Conservation (phyloP, 2,888 invertebrate species). For the Smittia sp. region DNA sequence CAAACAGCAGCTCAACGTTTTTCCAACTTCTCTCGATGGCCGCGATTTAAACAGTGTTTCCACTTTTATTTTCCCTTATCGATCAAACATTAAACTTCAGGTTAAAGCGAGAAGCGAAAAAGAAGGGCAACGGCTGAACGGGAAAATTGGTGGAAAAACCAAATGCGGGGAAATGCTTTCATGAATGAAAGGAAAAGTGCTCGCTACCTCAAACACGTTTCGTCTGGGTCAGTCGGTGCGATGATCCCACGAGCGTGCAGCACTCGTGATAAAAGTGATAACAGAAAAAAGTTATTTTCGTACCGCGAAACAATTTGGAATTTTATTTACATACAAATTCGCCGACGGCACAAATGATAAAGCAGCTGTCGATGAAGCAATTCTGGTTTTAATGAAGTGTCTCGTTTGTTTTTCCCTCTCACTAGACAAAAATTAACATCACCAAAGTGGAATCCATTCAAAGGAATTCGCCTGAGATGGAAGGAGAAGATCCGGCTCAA, state of each 20-base stretch:
- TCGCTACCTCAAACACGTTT: no score
- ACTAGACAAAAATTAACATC: slow-evolving; percentile 96
- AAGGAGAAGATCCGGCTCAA: slow-evolving; percentile 99
- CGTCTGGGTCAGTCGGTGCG: no score
- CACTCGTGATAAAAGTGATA: no score
- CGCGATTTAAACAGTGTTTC: neutral
- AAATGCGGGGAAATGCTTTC: no score
- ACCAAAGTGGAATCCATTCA: slow-evolving; percentile 99
- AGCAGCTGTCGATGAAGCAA: neutral
- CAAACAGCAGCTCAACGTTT: neutral
- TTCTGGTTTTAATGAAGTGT: neutral
- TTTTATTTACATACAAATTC: no score
- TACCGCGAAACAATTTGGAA: no score
- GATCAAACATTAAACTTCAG: slow-evolving; percentile 12
- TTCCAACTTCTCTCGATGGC: neutral
- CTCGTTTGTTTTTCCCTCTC: neutral
- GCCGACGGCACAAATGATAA: neutral
- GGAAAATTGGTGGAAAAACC: no score
- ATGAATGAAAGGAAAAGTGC: no score
- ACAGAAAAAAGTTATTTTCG: no score
- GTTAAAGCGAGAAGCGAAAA: neutral
- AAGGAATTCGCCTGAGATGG: slow-evolving; percentile 94
- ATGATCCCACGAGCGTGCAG: no score
- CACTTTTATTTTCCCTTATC: slow-evolving; percentile 11
- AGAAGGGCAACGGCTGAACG: neutral